These are phyloP conservation scores for Isoperla grammatica DNA, from an alignment of 2,888 invertebrate species.

Conservation along the genomic window DNA sequence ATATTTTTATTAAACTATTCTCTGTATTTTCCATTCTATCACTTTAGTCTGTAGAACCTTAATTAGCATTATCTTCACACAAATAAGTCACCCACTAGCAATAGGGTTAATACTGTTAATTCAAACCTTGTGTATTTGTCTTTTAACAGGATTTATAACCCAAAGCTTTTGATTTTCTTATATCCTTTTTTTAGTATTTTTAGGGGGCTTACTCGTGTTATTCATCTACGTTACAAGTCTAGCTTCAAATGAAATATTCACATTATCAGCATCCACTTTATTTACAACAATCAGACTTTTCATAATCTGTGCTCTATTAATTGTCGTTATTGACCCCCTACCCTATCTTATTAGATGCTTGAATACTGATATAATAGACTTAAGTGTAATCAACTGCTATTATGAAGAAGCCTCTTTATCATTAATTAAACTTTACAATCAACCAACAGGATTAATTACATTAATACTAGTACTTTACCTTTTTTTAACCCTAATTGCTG, in stretches of 20 bases:
- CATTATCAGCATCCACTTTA: slow-evolving; percentile 39
- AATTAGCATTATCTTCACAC: slow-evolving; percentile 43
- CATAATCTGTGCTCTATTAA: too few species aligned
- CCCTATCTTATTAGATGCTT: not conserved
- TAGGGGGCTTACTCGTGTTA: slow-evolving; percentile 57
- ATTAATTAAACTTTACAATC: slow-evolving; percentile 53
- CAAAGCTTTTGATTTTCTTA: too few species aligned
- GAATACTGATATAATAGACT: not conserved
- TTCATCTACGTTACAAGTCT: slow-evolving; percentile 56
- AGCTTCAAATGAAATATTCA: slow-evolving; percentile 57
- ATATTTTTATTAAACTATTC: too few species aligned
- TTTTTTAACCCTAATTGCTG: too few species aligned
- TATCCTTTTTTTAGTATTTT: slow-evolving; percentile 7
- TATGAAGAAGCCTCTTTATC: too few species aligned
- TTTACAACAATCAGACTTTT: too few species aligned
- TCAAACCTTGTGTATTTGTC: too few species aligned
- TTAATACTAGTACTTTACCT: slow-evolving; percentile 54
- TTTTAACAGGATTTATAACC: too few species aligned
- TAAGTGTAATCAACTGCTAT: too few species aligned
- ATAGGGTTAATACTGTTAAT: slow-evolving; percentile 51
- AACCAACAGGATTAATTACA: slow-evolving; percentile 48
- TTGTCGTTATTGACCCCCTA: too few species aligned
- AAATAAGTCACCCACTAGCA: slow-evolving; percentile 47
- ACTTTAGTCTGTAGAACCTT: slow-evolving; percentile 42
- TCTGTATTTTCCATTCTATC: too few species aligned